A percentile compares a stretch with the other conserved stretches of the same genome.
These are phyloP conservation scores for Melanostoma mellinum DNA, from an alignment of 2,888 invertebrate genomes.

Conservation along the genomic window DNA sequence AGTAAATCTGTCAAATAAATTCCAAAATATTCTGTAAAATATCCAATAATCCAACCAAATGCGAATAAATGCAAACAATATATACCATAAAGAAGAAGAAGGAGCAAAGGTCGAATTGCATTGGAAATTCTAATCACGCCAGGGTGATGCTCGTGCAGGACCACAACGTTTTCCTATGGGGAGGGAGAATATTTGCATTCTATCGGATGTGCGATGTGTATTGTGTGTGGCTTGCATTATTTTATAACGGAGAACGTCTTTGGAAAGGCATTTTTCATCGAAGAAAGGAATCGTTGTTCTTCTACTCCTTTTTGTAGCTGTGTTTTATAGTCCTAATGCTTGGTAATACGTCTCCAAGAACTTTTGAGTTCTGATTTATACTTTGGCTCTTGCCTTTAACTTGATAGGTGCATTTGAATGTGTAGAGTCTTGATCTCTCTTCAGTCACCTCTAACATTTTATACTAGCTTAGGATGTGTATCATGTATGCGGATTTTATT, in stretches of 20 bases:
- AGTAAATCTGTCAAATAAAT: conserved; percentile 38
- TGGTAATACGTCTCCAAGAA: background rate
- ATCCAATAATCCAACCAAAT: conserved; percentile 56
- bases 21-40: conserved; percentile 43
- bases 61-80: conserved; percentile 44
- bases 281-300: no score
- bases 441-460: no score
- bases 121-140: conserved; percentile 44
- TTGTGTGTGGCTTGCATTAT: no score
- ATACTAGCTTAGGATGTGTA: no score
- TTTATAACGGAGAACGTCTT: no score
- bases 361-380: conserved; percentile 4
- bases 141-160: conserved; percentile 10
- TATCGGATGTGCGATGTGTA: background rate
- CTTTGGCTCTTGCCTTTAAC: conserved; percentile 10
- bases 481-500: conserved; percentile 30
- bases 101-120: conserved; percentile 31
- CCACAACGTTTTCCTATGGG: background rate
- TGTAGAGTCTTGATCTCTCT: no score
- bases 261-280: no score
- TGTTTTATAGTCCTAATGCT: no score
- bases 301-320: no score
- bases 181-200: conserved; percentile 33
- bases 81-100: background rate
- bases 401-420: background rate